Evolutionary conservation across 2,113 vertebrate species (phyloP), one percentile per base, ranked within the genome.

Genomic region (Microcebus lehilahytsara): DNA sequence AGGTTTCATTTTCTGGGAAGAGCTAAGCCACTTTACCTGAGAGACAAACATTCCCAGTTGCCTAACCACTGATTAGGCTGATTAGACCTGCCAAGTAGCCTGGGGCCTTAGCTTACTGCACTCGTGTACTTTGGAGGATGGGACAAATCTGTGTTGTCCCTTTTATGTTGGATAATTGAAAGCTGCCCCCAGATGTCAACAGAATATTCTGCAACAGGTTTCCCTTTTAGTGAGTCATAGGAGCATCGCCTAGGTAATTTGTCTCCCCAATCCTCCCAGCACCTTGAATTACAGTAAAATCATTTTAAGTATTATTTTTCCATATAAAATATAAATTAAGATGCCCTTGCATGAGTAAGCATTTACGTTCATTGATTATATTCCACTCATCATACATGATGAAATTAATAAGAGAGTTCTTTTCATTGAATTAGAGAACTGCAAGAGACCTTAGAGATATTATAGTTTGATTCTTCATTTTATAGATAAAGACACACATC

Each of bases 331-430:
- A 32, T 40, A 86, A 91, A 88, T 62, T 64, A 53, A 72, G 49
- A 96, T 84, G 19, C 12, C 46, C 84, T 96, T 58, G 42, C 12
- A 14, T 14, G 80, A 92, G n/a, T 67, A 53, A 60, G 62, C 64
- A n/a, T 42, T 85, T 95, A 27, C 78, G 8, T 53, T 72, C 90
- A 81, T 30, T 94, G 62, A 89, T 74, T 92, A 85, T 91, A 93
- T 87, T 85, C 80, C 42, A 89, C 8, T 93, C 51, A 67, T 56
- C 34, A 4, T 62, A 66, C 5, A 25, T 72, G 75, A 67, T 91
- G 91, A 83, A 83, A 85, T 95, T 53, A 95, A 42, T 86, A 19
- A 64, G 42, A 81, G 23, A n/a, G 8, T 91, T 89, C 42, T 78
- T 90, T 32, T 96, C 56, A 78, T 92, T 96, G 34, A 85, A 51